phyloP scores from a whole-genome alignment of 2,113 vertebrate genomes.

The Gracilinanus agilis region DNA sequence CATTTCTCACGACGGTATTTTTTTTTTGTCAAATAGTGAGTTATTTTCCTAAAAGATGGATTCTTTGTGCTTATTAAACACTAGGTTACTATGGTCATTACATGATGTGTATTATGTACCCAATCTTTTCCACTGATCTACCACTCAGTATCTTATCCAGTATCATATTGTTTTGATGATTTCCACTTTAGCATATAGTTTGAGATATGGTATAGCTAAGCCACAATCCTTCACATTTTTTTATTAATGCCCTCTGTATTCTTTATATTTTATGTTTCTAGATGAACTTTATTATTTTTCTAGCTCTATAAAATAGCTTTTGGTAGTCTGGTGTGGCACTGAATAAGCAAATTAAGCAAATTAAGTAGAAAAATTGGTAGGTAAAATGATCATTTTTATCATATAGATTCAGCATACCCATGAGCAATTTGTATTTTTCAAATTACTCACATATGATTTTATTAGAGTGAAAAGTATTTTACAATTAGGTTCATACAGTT shows the following conservation, averaged over 20 bases:
- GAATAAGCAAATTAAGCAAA: neutral
- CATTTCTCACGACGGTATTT: neutral
- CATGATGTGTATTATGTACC: neutral
- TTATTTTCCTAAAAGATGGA: neutral
- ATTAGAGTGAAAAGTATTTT: no score
- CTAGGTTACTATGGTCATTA: neutral
- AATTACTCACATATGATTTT: no score
- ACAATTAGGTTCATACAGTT: no score
- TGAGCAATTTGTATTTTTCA: no score
- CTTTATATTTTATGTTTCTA: neutral
- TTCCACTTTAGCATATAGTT: neutral
- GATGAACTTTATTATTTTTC: neutral
- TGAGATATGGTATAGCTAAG: neutral
- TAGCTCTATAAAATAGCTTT: neutral
- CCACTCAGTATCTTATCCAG: neutral
- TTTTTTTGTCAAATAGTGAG: neutral
- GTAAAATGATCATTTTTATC: neutral
- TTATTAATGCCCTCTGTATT: neutral
- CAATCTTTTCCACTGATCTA: neutral
- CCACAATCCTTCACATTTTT: neutral
- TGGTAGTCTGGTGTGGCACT: neutral
- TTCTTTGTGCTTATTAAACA: neutral
- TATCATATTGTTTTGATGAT: neutral
- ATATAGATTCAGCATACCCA: neutral
- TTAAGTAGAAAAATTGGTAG: neutral